Evolutionary conservation across 92 coral and sea anemone genomes (phyloP), one percentile per base, ranked within the genome.

Genomic region (Metridium senile): DNA sequence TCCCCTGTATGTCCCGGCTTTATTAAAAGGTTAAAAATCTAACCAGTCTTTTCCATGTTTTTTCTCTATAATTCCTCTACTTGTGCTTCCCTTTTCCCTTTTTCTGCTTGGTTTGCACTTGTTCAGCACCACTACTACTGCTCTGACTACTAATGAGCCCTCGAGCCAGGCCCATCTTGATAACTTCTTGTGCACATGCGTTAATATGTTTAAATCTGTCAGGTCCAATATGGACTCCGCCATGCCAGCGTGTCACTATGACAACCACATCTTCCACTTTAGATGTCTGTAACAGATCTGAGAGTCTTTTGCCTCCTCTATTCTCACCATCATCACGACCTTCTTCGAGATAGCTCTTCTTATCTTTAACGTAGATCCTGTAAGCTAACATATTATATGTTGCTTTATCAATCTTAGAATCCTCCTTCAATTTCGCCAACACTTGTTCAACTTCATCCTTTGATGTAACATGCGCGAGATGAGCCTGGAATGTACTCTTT

Each of bases 401-500:
- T 11, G 98, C 98, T 82, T 92, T 84, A 58, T 84, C 91, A 84
- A 94, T 71, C 75, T 94, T 92, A 7, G 90, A 66, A 54, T 85
- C 86, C 66, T 63, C 61, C 62, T 92, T 94, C 1, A 94, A 83
- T 74, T 82, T 84, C 57, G 78, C 76, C 62, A 89, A 68, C 28
- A 86, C 97, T 56, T 75, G 76, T 72, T 82, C 80, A 2, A 89
- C 92, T 76, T 94, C 87, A 28, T 82, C 81, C 33, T 70, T 72
- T 9, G 84, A 70, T 7, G 74, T 66, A 0, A 94, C 80, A 73
- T 74, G 75, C 0, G 90, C 95, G 16, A 92, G 84, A 71, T 94
- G 97, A 46, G 95, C 89, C 58, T 94, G 98, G 85, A 94, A 94
- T 33, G 93, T 87, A 45, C 98, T 94, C 52, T 92, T 94, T 33